Conservation (phyloP, 2,888 invertebrate genomes). For the Hylaea fasciaria region DNA sequence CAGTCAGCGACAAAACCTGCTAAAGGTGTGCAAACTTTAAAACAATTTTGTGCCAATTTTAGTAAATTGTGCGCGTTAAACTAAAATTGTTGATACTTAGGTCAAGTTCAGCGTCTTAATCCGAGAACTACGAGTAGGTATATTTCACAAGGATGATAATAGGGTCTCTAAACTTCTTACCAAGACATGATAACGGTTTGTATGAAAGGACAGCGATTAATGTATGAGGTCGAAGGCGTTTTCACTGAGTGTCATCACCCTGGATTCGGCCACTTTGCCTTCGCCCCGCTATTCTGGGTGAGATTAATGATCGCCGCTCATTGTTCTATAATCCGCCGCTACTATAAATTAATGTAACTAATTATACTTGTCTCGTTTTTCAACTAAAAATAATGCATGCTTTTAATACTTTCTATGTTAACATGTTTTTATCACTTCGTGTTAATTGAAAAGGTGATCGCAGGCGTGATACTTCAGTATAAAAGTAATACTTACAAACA, state of each 20-base stretch:
- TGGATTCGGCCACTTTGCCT: constrained; percentile 62
- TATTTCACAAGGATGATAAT: constrained; percentile 1
- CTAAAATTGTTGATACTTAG: too few relatives aligned
- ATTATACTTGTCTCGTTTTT: constrained; percentile 21
- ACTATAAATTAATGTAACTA: constrained; percentile 48
- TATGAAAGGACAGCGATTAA: constrained; percentile 58
- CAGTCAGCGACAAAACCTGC: too few relatives aligned
- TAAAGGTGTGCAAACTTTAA: too few relatives aligned
- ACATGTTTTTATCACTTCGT: too few relatives aligned
- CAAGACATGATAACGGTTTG: constrained; percentile 38
- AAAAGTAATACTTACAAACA: too few relatives aligned
- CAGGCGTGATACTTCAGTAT: too few relatives aligned
- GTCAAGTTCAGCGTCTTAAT: too few relatives aligned
- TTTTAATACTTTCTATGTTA: too few relatives aligned
- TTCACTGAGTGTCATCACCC: constrained; percentile 67
- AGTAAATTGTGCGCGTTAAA: too few relatives aligned
- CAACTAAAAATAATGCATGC: too few relatives aligned
- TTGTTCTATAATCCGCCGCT: constrained; percentile 57
- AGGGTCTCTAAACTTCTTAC: constrained; percentile 5
- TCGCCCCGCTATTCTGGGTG: constrained; percentile 58
- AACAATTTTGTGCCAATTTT: too few relatives aligned
- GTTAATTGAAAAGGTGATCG: too few relatives aligned
- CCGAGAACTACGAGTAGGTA: background rate
- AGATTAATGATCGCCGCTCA: constrained; percentile 67
- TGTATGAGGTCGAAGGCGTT: constrained; percentile 69